A percentile compares a stretch with the other conserved stretches of the same genome.
phyloP scores from a whole-genome alignment of 2,113 vertebrate genomes.

The Trochalopteron elliotii region DNA sequence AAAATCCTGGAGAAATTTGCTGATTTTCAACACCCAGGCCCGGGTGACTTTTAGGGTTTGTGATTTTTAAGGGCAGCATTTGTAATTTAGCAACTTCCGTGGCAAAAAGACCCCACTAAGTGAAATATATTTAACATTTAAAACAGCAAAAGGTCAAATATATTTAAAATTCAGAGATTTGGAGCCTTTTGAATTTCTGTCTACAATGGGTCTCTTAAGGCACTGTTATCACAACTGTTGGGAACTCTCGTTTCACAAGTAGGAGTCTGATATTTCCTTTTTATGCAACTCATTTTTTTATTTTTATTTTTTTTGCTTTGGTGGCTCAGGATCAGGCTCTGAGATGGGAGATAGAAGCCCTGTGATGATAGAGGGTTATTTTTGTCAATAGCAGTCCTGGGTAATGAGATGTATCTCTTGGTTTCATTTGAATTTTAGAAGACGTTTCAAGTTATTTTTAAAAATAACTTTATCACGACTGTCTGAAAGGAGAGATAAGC shows the following conservation, averaged over 20 bases:
- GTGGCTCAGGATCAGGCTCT: neutral
- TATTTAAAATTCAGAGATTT: neutral
- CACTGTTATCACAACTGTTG: neutral
- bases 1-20: neutral
- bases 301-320: neutral
- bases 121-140: neutral
- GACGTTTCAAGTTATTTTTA: conserved; percentile 44
- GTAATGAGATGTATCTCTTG: conserved; percentile 57
- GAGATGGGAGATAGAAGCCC: conserved; percentile 10
- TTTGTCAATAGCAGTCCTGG: conserved; percentile 13
- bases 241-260: neutral
- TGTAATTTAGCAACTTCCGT: neutral
- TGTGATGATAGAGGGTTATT: conserved; percentile 30
- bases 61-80: neutral
- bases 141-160: neutral
- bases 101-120: neutral
- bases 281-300: neutral
- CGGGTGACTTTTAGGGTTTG: neutral
- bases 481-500: conserved; percentile 20
- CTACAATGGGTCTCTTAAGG: neutral
- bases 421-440: conserved; percentile 57
- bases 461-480: neutral
- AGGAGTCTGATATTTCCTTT: neutral
- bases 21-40: neutral
- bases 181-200: neutral